Base-by-base conservation (phyloP, 1,140 invertebrate species). In the Amyelois transitella region DNA sequence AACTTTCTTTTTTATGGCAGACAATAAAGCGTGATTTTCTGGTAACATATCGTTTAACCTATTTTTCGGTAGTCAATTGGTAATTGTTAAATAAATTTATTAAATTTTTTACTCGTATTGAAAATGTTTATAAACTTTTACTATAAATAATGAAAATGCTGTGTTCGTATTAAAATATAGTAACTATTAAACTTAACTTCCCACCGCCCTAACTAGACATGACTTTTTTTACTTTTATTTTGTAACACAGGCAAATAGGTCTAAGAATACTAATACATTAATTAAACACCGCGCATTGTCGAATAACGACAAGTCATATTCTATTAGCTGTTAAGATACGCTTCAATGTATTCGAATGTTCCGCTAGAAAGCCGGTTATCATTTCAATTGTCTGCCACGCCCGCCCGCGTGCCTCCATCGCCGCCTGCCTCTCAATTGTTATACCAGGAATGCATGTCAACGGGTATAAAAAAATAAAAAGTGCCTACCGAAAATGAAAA, bases 351-450 rank as follows among this genome's bases (percentile, higher is more conserved):
- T 4, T 4, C 32, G 1, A 14, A 38, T 14, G 32, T 61, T 53
- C 62, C 49, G 60, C 60, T 67, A 79, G 77, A 85, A 85, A 82
- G 77, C 75, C 60, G 56, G 73, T 77, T 85, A 82, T 82, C 79
- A 77, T 77, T 82, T 77, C 81, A 79, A 85, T 85, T 79, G 81
- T 82, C 67, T 73, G 61, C 47, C 64, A 65, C 66, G 62, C 78
- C 74, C 12, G 25, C 25, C 25, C 7, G 25, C 73, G 73, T 58
- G 66, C 68, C 56, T 60, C 64, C 66, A 61, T 69, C 60, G 56
- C 57, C 43, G 64, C 55, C 69, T 68, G 66, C 66, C 75, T 71
- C 70, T 71, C 71, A 66, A 73, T 81, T 77, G 74, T 63, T 55
- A 68, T 52, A 18, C 12, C 47, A 25, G 24, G 49, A 38, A 38